These are phyloP conservation scores for Scomberomorus guttatus DNA, from an alignment of 2,797 vertebrate species.

Conservation along the genomic window DNA sequence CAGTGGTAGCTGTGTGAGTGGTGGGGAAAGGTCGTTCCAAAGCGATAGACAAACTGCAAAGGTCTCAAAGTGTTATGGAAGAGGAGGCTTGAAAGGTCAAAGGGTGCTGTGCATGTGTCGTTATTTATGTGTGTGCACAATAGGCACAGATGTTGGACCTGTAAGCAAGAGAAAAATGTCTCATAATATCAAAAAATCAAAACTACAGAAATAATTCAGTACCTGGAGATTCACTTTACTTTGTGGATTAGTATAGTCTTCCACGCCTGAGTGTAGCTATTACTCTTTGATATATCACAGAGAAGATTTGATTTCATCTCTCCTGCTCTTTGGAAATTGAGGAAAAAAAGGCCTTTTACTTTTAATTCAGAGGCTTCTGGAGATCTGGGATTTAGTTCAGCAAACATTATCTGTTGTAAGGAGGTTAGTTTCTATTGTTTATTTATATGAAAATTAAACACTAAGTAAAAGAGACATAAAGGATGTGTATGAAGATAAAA, in stretches of 20 bases:
- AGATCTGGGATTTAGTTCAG: constrained; percentile 38
- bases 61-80: constrained; percentile 34
- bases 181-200: constrained; percentile 42
- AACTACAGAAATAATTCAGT: constrained; percentile 44
- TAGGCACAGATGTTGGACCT: constrained; percentile 15
- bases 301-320: constrained; percentile 58
- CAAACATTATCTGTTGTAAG: constrained; percentile 22
- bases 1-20: constrained; percentile 16
- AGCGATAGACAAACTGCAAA: constrained; percentile 35
- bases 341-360: constrained; percentile 35
- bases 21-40: constrained; percentile 52
- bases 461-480: constrained; percentile 10
- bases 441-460: constrained; percentile 26
- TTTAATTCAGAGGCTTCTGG: constrained; percentile 34
- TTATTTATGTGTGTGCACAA: not conserved
- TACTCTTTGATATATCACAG: constrained; percentile 57
- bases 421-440: constrained; percentile 23
- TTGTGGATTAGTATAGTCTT: constrained; percentile 57
- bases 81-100: too few species aligned
- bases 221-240: constrained; percentile 46
- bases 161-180: constrained; percentile 14
- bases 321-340: constrained; percentile 42
- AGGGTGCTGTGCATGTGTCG: not conserved
- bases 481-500: not conserved
- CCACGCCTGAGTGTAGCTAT: constrained; percentile 30